Conservation (phyloP, 2,888 invertebrate species). For the Notodromas monacha region DNA sequence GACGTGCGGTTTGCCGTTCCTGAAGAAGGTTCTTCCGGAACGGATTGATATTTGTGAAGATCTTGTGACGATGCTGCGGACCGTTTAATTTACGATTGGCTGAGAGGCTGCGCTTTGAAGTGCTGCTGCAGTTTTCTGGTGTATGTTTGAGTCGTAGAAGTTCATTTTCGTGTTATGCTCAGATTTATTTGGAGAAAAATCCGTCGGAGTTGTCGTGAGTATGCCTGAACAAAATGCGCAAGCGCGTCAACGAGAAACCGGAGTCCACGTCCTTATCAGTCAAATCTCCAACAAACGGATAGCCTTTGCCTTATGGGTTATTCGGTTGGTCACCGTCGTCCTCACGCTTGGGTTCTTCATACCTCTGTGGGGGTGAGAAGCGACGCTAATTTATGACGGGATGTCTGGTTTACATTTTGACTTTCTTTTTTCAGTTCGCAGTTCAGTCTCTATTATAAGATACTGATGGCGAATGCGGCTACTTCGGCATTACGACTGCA, state of each 20-base stretch:
- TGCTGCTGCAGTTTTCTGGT: too few relatives aligned
- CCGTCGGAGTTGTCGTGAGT: too few relatives aligned
- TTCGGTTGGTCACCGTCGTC: constrained; percentile 45
- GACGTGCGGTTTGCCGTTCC: too few relatives aligned
- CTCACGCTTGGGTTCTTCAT: constrained; percentile 52
- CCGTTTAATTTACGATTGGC: too few relatives aligned
- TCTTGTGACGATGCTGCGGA: too few relatives aligned
- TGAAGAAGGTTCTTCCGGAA: too few relatives aligned
- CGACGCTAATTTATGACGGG: background rate
- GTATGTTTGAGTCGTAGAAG: background rate
- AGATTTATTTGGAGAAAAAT: too few relatives aligned
- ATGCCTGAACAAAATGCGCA: too few relatives aligned
- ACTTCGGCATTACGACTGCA: constrained; percentile 76
- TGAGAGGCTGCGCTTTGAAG: too few relatives aligned
- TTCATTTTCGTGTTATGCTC: background rate
- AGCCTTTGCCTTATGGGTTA: constrained; percentile 53
- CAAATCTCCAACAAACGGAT: constrained; percentile 40
- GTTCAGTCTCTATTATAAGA: constrained; percentile 57
- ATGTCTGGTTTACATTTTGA: constrained; percentile 2
- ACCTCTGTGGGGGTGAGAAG: constrained; percentile 50
- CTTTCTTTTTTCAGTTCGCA: constrained; percentile 25
- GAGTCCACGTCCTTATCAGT: constrained; percentile 5
- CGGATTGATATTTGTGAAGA: too few relatives aligned
- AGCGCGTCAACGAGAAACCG: too few relatives aligned
- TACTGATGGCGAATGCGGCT: constrained; percentile 65